A percentile compares a stretch with the other conserved stretches of the same genome.
Evolutionary conservation across 1,140 invertebrate species (phyloP).

Genomic region (Formica exsecta): DNA sequence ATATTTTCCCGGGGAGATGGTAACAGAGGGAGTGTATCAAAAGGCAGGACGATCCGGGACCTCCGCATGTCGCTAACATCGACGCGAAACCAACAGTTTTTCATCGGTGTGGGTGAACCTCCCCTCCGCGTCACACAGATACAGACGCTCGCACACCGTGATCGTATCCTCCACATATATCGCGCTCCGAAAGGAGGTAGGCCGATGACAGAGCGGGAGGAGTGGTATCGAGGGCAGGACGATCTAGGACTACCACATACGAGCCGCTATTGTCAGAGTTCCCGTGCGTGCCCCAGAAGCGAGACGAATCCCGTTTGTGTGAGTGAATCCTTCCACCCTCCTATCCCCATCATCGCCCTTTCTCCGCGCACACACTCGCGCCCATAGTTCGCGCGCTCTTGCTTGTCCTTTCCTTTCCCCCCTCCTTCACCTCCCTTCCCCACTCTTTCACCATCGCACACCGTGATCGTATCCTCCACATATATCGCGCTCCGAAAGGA

Average conservation of each 20-base stretch:
- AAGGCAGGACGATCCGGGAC: constrained; percentile 27
- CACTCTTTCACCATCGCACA: constrained; percentile 1
- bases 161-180: constrained; percentile 16
- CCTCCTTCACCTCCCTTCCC: constrained; percentile 1
- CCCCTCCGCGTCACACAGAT: neutral
- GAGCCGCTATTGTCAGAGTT: neutral
- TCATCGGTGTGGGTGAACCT: neutral
- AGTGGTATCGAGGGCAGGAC: constrained; percentile 44
- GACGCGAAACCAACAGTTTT: no score
- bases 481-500: no score
- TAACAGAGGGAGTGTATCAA: constrained; percentile 39
- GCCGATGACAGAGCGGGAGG: neutral
- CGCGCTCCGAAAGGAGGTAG: constrained; percentile 12
- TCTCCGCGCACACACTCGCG: neutral
- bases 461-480: no score
- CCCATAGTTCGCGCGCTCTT: constrained; percentile 1
- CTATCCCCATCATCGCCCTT: neutral
- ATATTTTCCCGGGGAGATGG: neutral
- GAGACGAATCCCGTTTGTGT: constrained; percentile 26
- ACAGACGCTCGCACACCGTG: neutral
- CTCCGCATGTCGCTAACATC: neutral
- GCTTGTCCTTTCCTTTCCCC: neutral
- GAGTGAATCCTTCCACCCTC: neutral
- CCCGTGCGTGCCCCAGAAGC: constrained; percentile 22
- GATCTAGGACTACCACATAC: neutral